phyloP scores from a whole-genome alignment of 2,113 vertebrate genomes.

The Salvelinus fontinalis region DNA sequence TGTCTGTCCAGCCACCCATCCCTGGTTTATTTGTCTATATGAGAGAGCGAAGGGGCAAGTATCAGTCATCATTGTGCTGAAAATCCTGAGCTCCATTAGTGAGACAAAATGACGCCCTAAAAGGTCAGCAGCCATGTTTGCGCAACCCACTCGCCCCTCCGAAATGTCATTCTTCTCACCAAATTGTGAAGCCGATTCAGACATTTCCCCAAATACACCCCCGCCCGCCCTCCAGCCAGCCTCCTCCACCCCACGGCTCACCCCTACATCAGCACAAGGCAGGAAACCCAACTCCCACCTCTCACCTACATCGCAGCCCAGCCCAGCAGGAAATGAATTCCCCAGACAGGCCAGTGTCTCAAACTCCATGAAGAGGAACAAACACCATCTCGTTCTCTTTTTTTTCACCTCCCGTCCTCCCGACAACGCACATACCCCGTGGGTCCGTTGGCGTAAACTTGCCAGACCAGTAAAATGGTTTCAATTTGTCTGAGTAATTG shows the following conservation, averaged over 20 bases:
- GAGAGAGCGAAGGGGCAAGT: background rate
- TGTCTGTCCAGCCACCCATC: background rate
- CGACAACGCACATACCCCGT: slow-evolving; percentile 21
- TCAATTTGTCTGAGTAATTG: slow-evolving; percentile 22
- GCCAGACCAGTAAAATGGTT: slow-evolving; percentile 26
- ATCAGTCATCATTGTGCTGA: slow-evolving; percentile 12
- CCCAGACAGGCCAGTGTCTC: slow-evolving; percentile 51
- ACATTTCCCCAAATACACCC: slow-evolving; percentile 42
- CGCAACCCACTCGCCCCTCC: background rate
- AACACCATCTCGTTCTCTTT: slow-evolving; percentile 24
- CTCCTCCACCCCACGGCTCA: slow-evolving; percentile 10
- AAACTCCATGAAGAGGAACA: slow-evolving; percentile 47
- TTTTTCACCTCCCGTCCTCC: background rate
- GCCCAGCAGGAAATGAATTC: slow-evolving; percentile 54
- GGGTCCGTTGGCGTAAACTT: slow-evolving; percentile 12
- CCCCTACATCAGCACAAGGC: slow-evolving; percentile 27
- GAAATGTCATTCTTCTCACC: slow-evolving; percentile 32
- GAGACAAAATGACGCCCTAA: slow-evolving; percentile 20
- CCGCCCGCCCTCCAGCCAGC: slow-evolving; percentile 5
- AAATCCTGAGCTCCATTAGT: background rate
- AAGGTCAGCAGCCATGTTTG: slow-evolving; percentile 27
- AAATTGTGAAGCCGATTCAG: slow-evolving; percentile 37
- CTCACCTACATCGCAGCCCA: slow-evolving; percentile 52
- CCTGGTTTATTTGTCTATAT: background rate
- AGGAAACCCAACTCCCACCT: slow-evolving; percentile 49